Evolutionary conservation across 2,113 vertebrate species (phyloP).

Genomic region (Coturnix japonica): DNA sequence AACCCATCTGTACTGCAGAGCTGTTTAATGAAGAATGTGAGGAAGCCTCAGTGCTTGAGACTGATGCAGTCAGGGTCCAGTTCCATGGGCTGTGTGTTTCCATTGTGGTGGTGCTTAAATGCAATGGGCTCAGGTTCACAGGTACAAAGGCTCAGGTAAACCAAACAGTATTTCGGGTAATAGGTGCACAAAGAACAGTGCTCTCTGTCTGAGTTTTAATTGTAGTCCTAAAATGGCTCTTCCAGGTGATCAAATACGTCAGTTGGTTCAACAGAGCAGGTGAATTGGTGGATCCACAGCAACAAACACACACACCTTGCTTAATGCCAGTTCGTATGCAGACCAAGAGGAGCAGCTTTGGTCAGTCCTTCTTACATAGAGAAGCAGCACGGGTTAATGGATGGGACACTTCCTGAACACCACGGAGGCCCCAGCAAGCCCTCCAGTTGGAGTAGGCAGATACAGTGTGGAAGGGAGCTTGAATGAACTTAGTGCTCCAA

Average conservation of each 20-base stretch:
- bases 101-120: not conserved
- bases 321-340: not conserved
- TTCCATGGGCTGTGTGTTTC: not conserved
- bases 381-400: not conserved
- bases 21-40: not conserved
- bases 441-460: not conserved
- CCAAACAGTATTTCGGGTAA: not conserved
- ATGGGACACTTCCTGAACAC: not conserved
- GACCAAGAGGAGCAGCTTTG: not conserved
- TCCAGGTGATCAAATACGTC: not conserved
- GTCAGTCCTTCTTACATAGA: not conserved
- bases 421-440: not conserved
- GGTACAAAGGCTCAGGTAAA: not conserved
- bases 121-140: not conserved
- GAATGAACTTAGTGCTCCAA: not conserved
- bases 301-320: fast-evolving
- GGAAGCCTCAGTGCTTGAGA: not conserved
- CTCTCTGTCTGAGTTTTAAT: not conserved
- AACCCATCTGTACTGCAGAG: not conserved
- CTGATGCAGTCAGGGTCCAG: not conserved
- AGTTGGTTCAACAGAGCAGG: not conserved
- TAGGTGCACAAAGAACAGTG: not conserved
- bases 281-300: not conserved
- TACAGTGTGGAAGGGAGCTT: not conserved
- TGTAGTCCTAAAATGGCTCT: not conserved